Conservation (phyloP, 2,113 vertebrate genomes). For the Gallinago media region DNA sequence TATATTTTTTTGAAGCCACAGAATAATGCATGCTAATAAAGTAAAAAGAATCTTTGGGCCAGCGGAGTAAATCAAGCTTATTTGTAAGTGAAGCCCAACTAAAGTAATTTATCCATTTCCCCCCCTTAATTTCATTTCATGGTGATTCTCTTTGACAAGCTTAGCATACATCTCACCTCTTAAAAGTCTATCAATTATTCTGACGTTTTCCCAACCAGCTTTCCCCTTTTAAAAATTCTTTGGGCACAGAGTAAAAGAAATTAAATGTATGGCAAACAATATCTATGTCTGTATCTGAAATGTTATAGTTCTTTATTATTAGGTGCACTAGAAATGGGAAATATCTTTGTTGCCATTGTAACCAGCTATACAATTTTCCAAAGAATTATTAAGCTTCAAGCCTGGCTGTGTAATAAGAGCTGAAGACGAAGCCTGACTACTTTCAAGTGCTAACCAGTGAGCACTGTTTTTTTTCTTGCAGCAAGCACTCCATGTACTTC, state of each 20-base stretch:
- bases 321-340: neutral
- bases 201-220: neutral
- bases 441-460: neutral
- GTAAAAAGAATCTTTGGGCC: neutral
- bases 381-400: conserved; percentile 1
- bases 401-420: neutral
- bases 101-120: neutral
- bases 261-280: neutral
- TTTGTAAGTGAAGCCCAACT: neutral
- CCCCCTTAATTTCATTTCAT: neutral
- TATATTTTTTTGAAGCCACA: neutral
- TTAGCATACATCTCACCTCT: neutral
- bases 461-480: neutral
- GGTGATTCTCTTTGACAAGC: neutral
- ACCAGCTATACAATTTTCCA: neutral
- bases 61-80: neutral
- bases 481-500: neutral
- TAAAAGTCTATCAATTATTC: neutral
- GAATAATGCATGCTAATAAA: neutral
- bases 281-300: neutral
- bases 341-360: neutral
- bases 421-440: neutral
- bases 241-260: neutral
- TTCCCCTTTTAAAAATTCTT: neutral
- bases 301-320: neutral